Evolutionary conservation across 2,113 vertebrate species (phyloP).

Genomic region (Anarrhichthys ocellatus): DNA sequence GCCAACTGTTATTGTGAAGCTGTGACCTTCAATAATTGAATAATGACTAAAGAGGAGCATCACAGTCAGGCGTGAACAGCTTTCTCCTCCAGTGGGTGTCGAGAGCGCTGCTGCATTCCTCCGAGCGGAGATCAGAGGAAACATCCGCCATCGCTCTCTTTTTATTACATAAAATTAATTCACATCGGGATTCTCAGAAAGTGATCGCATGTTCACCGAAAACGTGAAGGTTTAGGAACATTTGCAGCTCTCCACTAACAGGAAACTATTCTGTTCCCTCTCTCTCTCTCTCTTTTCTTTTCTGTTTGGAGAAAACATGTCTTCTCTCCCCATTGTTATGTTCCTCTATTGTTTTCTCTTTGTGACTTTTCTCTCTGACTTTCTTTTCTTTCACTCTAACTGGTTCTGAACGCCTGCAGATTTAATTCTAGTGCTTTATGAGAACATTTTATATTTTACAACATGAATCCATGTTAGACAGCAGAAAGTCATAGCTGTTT

Average conservation of each 20-base stretch:
- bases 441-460: neutral
- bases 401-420: neutral
- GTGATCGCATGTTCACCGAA: neutral
- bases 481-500: neutral
- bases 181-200: neutral
- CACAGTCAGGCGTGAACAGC: constrained; percentile 42
- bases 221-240: neutral
- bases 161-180: neutral
- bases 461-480: neutral
- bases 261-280: neutral
- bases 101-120: constrained; percentile 55
- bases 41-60: constrained; percentile 55
- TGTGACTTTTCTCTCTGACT: constrained; percentile 3
- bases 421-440: neutral
- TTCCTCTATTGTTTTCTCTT: neutral
- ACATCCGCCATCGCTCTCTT: neutral
- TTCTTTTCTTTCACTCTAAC: neutral
- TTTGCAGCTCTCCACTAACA: neutral
- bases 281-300: neutral
- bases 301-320: neutral
- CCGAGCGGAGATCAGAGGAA: constrained; percentile 30
- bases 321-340: neutral
- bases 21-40: constrained; percentile 74
- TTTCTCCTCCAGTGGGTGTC: constrained; percentile 53
- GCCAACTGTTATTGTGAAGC: constrained; percentile 60